Percentiles rank a stretch among this genome's conserved stretches.
Evolutionary conservation across 2,113 vertebrate species (phyloP).

Genomic region (Gadus chalcogrammus): DNA sequence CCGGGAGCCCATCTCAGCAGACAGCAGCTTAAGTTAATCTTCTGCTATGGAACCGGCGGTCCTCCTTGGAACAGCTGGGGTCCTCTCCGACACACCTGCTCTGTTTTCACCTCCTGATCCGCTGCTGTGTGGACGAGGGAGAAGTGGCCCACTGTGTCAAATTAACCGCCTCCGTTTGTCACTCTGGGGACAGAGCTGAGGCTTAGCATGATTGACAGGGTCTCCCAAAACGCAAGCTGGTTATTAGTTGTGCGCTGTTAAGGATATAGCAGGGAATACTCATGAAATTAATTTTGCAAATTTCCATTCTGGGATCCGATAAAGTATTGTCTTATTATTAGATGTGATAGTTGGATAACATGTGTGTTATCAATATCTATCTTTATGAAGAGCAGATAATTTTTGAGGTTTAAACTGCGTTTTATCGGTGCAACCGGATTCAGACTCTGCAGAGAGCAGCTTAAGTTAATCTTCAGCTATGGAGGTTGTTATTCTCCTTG

Average conservation of each 20-base stretch:
- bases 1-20: slow-evolving; percentile 20
- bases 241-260: neutral
- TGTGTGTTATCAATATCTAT: no score
- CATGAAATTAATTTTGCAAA: no score
- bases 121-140: neutral
- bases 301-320: no score
- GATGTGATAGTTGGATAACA: no score
- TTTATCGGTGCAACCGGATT: slow-evolving; percentile 29
- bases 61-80: slow-evolving; percentile 48
- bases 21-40: slow-evolving; percentile 52
- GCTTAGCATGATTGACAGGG: slow-evolving; percentile 11
- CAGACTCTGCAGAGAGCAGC: slow-evolving; percentile 22
- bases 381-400: no score
- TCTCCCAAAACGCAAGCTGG: neutral
- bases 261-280: no score
- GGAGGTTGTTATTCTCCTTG: slow-evolving; percentile 43
- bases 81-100: slow-evolving; percentile 36
- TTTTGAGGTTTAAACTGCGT: slow-evolving; percentile 8
- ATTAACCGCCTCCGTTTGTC: slow-evolving; percentile 40
- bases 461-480: slow-evolving; percentile 57
- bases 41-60: slow-evolving; percentile 45
- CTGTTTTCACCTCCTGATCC: slow-evolving; percentile 22
- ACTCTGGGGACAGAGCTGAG: slow-evolving; percentile 24
- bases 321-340: no score
- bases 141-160: slow-evolving; percentile 36